Evolutionary conservation across 2,888 invertebrate species (phyloP).

Genomic region (Drosophila neotestacea): DNA sequence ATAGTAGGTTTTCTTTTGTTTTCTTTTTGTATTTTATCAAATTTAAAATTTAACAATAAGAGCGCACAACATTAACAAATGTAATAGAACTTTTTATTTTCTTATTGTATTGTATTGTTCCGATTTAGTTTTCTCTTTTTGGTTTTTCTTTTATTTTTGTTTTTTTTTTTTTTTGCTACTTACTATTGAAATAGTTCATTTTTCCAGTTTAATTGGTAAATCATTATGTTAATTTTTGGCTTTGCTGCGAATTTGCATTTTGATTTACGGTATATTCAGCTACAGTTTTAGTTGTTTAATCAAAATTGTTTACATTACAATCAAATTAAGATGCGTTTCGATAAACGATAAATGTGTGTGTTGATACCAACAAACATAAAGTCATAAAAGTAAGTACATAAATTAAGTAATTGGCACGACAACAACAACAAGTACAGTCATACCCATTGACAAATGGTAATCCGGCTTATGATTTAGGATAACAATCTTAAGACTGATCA

Average conservation of each 20-base stretch:
- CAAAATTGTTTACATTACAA: slow-evolving; percentile 47
- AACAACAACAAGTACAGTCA: slow-evolving; percentile 66
- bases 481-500: slow-evolving; percentile 59
- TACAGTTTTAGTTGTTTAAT: slow-evolving; percentile 55
- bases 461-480: slow-evolving; percentile 57
- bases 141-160: slow-evolving; percentile 35
- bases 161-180: slow-evolving; percentile 65
- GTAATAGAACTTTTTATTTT: slow-evolving; percentile 53
- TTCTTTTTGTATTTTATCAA: slow-evolving; percentile 23
- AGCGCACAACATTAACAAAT: slow-evolving; percentile 77
- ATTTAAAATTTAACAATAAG: slow-evolving; percentile 60
- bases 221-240: slow-evolving; percentile 69
- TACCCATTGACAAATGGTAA: slow-evolving; percentile 57
- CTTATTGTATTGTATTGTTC: slow-evolving; percentile 35
- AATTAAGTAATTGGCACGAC: slow-evolving; percentile 52
- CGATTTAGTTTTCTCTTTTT: slow-evolving; percentile 43
- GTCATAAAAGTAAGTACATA: slow-evolving; percentile 24
- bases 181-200: slow-evolving; percentile 78
- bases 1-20: slow-evolving; percentile 31
- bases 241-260: slow-evolving; percentile 67
- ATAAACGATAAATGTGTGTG: slow-evolving; percentile 42
- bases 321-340: slow-evolving; percentile 38
- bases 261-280: slow-evolving; percentile 59
- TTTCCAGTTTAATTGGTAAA: slow-evolving; percentile 78
- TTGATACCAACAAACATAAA: slow-evolving; percentile 36